Percentiles rank a stretch among this genome's conserved stretches.
phyloP scores from a whole-genome alignment of 1,140 invertebrate species.

The Cardiocondyla obscurior region DNA sequence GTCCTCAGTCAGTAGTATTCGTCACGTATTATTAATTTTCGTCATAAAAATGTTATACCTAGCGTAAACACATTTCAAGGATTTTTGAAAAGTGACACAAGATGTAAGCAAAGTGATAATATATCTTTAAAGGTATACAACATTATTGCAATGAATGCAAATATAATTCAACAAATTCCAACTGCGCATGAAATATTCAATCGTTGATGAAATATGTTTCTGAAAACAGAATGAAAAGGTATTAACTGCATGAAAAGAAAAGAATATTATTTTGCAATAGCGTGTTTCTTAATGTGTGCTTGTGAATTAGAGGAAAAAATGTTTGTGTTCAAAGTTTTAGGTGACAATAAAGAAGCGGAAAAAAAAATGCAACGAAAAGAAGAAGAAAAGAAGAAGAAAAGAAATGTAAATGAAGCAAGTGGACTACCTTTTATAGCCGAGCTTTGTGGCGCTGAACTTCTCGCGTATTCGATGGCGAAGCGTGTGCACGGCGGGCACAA shows the following conservation, averaged over 20 bases:
- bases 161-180: not conserved
- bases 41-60: not conserved
- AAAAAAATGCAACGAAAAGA: too few species aligned
- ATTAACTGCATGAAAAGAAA: not conserved
- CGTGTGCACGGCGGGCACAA: too few species aligned
- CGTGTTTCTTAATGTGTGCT: not conserved
- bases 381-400: too few species aligned
- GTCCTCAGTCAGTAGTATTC: not conserved
- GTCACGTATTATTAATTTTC: not conserved
- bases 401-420: not conserved
- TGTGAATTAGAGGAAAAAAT: not conserved
- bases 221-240: not conserved
- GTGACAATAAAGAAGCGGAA: not conserved
- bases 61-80: not conserved
- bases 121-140: not conserved
- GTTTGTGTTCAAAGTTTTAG: not conserved
- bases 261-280: not conserved
- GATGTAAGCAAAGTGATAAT: not conserved
- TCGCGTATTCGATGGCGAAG: not conserved
- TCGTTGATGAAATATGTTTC: not conserved
- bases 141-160: not conserved
- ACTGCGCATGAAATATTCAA: not conserved
- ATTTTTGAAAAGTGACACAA: not conserved
- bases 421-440: conserved; percentile 16
- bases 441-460: conserved; percentile 5